Conservation (phyloP, 2,888 invertebrate genomes). For the Oscheius sp. region DNA sequence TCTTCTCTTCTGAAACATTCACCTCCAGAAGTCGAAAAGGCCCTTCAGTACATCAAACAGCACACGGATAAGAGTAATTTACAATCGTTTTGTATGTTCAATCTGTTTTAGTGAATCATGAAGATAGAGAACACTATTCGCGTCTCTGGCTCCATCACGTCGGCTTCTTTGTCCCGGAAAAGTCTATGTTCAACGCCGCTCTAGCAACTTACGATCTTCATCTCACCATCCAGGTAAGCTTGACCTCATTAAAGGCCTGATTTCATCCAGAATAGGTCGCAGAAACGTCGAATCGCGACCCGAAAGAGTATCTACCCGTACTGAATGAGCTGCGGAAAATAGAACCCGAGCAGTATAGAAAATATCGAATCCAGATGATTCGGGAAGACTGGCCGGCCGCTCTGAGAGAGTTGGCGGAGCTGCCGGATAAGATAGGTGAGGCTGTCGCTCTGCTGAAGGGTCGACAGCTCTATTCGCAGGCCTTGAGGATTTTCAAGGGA, state of each 20-base stretch:
- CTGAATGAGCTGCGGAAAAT: slow-evolving; percentile 56
- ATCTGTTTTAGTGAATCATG: slow-evolving; percentile 19
- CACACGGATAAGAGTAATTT: slow-evolving; percentile 40
- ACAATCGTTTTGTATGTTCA: neutral
- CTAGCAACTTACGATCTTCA: slow-evolving; percentile 67
- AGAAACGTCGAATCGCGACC: slow-evolving; percentile 60
- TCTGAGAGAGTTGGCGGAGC: slow-evolving; percentile 47
- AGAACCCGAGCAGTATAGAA: slow-evolving; percentile 50
- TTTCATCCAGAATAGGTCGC: slow-evolving; percentile 37
- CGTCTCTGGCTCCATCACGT: slow-evolving; percentile 62
- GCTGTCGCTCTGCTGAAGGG: slow-evolving; percentile 48
- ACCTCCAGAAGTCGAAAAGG: slow-evolving; percentile 44
- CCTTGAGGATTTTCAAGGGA: slow-evolving; percentile 35
- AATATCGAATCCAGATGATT: slow-evolving; percentile 59
- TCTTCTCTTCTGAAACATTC: slow-evolving; percentile 44
- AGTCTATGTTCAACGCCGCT: slow-evolving; percentile 62
- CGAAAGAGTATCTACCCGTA: slow-evolving; percentile 65
- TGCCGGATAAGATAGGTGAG: slow-evolving; percentile 53
- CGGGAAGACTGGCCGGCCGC: slow-evolving; percentile 60
- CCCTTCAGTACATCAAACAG: slow-evolving; percentile 45
- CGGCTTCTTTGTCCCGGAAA: slow-evolving; percentile 61
- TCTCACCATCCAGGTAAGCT: slow-evolving; percentile 55
- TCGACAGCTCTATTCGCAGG: slow-evolving; percentile 43
- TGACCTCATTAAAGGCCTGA: no score
- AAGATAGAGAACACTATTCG: slow-evolving; percentile 35